Evolutionary conservation across 1,140 invertebrate species (phyloP), one percentile per base, ranked within the genome.

Genomic region (Macrocentrus cingulum): DNA sequence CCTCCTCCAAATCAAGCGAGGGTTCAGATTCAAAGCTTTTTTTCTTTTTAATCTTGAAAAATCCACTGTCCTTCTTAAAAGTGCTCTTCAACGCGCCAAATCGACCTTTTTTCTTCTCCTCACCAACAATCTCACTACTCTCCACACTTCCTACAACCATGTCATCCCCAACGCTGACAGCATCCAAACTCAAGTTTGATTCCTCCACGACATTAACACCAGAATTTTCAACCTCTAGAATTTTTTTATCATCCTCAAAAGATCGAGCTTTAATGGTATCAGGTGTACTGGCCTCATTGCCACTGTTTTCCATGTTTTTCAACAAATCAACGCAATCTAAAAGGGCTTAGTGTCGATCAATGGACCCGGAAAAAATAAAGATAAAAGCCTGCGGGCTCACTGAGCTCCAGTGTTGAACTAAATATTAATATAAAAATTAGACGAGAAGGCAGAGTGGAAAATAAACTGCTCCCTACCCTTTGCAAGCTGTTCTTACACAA

Each of bases 161-260:
- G 11, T 9, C 4, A 2, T 16, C 13, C 34, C 8, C 7, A 39
- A 59, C 62, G 13, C 65, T 64, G 3, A 69, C 32, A 0, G 70
- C 71, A 50, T 76, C 74, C 56, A 76, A 45, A 20, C 73, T 76
- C n/a, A 72, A 75, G 44, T 69, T 74, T 36, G 75, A 75, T 8
- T 66, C 73, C 7, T 53, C 68, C 4, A 68, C 66, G 23, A 62
- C 56, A 56, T 66, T 68, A 2, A 68, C 62, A 20, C 62, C 64
- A 59, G 66, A 72, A 52, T 62, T 72, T 22, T 51, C 9, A 19
- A 9, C 23, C 11, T 44, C 34, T 16, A 11, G 18, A 32, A 45
- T 53, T 36, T 67, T 68, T 51, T 56, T 61, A 18, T 74, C 69
- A 15, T 72, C 71, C 46, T 76, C 70, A 56, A 69, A 64, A 42